Percentiles rank a stretch among this genome's conserved stretches.
Evolutionary conservation across 2,797 vertebrate species (phyloP).

Genomic region (Microchirus variegatus): DNA sequence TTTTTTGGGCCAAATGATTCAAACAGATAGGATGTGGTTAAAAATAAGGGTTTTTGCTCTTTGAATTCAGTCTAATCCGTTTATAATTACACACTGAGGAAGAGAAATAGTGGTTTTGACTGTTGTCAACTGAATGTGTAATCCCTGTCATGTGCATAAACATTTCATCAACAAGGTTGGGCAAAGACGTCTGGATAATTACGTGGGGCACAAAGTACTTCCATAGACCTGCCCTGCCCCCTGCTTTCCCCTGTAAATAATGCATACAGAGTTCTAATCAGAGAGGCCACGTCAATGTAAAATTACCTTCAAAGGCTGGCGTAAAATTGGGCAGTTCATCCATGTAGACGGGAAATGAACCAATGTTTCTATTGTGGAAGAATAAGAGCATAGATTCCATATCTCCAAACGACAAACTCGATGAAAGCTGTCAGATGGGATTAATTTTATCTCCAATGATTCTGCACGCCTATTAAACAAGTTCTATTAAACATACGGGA

Average conservation of each 20-base stretch:
- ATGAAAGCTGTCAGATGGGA: slow-evolving; percentile 51
- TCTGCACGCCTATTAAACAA: slow-evolving; percentile 45
- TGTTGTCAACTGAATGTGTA: slow-evolving; percentile 77
- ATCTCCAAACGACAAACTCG: slow-evolving; percentile 48
- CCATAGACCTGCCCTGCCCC: slow-evolving; percentile 51
- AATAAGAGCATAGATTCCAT: slow-evolving; percentile 47
- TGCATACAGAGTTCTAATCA: slow-evolving; percentile 76
- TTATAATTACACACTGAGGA: slow-evolving; percentile 80
- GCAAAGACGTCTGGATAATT: slow-evolving; percentile 76
- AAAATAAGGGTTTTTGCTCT: slow-evolving; percentile 75
- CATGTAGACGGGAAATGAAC: slow-evolving; percentile 90
- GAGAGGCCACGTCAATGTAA: slow-evolving; percentile 83
- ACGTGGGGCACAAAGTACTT: slow-evolving; percentile 71
- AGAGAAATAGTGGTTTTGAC: slow-evolving; percentile 70
- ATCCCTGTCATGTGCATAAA: slow-evolving; percentile 79
- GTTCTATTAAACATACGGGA: slow-evolving; percentile 40
- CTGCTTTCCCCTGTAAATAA: slow-evolving; percentile 66
- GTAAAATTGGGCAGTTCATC: slow-evolving; percentile 90
- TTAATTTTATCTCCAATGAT: slow-evolving; percentile 55
- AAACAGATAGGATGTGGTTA: slow-evolving; percentile 58
- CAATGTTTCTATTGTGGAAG: slow-evolving; percentile 76
- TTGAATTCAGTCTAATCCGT: slow-evolving; percentile 79
- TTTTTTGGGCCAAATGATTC: slow-evolving; percentile 14
- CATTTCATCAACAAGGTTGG: slow-evolving; percentile 72
- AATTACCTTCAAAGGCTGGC: slow-evolving; percentile 84